phyloP scores from a whole-genome alignment of 2,113 vertebrate genomes.

The Aptenodytes forsteri region DNA sequence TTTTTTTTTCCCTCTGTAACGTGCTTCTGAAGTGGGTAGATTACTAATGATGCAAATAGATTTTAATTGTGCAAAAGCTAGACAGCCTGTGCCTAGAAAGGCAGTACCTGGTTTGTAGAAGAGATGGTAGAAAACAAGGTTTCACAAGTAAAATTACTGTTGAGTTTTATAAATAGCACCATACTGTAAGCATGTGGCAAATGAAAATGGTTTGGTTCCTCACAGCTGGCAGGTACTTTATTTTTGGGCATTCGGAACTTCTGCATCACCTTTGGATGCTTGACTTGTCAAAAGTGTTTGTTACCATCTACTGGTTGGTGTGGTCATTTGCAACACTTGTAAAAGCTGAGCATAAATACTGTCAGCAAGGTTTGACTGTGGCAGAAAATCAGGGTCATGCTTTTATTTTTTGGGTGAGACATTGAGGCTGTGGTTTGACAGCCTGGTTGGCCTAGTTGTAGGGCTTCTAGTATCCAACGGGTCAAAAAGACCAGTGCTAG shows the following conservation, averaged over 20 bases:
- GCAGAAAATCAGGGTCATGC: neutral
- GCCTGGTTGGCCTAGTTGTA: neutral
- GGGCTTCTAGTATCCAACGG: neutral
- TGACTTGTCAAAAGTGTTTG: neutral
- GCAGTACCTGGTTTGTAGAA: neutral
- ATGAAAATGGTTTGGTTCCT: neutral
- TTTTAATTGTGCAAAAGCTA: neutral
- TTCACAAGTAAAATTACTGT: neutral
- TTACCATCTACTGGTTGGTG: neutral
- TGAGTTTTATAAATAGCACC: neutral
- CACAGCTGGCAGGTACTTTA: neutral
- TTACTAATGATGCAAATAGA: neutral
- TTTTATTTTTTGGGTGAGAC: neutral
- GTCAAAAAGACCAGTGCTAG: neutral
- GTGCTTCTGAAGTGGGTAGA: neutral
- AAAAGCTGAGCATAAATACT: neutral
- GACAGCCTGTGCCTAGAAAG: neutral
- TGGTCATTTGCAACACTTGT: neutral
- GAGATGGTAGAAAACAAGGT: neutral
- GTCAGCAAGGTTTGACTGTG: neutral
- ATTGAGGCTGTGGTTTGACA: neutral
- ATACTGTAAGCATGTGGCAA: neutral
- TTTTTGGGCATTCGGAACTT: rapidly evolving
- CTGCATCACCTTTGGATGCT: neutral
- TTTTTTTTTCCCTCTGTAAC: neutral